phyloP scores from a whole-genome alignment of 2,888 invertebrate genomes.

The Chorisops tibialis region DNA sequence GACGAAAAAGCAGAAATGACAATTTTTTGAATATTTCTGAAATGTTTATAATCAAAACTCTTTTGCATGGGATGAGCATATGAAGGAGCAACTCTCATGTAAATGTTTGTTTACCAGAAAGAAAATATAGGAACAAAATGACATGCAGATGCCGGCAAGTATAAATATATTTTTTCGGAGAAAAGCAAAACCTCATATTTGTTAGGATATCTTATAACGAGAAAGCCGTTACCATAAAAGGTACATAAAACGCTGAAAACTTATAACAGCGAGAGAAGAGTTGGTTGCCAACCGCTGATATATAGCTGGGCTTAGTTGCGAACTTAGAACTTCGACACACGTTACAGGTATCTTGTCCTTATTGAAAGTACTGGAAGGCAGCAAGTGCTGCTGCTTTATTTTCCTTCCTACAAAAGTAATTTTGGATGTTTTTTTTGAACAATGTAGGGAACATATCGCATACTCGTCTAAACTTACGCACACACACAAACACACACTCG shows the following conservation, averaged over 20 bases:
- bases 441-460: background rate
- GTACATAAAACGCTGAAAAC: constrained; percentile 5
- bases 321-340: background rate
- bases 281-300: background rate
- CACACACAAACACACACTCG: too few relatives aligned
- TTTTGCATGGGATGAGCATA: background rate
- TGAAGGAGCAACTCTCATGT: too few relatives aligned
- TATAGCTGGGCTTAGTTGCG: background rate
- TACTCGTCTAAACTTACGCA: background rate
- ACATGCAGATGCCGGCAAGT: background rate
- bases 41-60: constrained; percentile 24
- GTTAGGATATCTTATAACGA: constrained; percentile 5
- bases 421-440: background rate
- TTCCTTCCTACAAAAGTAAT: background rate
- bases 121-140: too few relatives aligned
- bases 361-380: background rate
- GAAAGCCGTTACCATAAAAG: constrained; percentile 6
- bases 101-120: too few relatives aligned
- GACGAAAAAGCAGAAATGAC: constrained; percentile 13
- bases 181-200: constrained; percentile 6
- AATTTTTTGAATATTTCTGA: background rate
- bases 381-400: background rate
- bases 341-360: background rate
- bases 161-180: too few relatives aligned
- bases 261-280: background rate